Evolutionary conservation across 2,113 vertebrate species (phyloP).

Genomic region (Gymnarchus niloticus): DNA sequence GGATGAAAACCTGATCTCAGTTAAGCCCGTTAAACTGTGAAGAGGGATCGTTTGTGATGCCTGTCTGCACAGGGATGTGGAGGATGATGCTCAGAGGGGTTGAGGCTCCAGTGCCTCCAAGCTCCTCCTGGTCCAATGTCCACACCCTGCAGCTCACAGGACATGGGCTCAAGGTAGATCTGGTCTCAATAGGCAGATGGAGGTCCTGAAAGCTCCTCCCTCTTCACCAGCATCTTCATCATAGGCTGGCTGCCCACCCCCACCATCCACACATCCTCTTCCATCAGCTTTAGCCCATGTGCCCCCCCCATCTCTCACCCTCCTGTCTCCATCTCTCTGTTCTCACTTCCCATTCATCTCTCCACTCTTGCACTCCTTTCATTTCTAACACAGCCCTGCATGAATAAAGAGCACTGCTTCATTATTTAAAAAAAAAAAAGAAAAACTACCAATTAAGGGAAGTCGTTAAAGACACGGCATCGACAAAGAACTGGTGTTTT

Average conservation of each 20-base stretch:
- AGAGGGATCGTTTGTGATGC: not conserved
- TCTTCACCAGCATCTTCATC: no score
- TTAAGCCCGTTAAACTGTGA: not conserved
- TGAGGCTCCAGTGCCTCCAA: not conserved
- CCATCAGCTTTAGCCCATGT: not conserved
- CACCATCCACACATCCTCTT: not conserved
- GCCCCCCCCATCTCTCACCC: not conserved
- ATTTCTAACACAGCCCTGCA: not conserved
- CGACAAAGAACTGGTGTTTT: not conserved
- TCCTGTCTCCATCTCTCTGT: not conserved
- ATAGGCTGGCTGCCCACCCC: not conserved
- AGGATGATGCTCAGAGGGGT: not conserved
- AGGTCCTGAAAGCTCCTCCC: not conserved
- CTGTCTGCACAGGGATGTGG: not conserved
- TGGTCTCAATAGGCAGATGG: not conserved
- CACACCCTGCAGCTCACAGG: not conserved
- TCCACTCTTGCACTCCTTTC: not conserved
- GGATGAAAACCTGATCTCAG: not conserved
- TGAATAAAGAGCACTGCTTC: not conserved
- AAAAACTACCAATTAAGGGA: not conserved
- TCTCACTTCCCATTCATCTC: not conserved
- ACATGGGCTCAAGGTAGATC: not conserved
- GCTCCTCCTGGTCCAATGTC: not conserved
- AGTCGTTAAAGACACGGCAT: not conserved
- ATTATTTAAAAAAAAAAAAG: not conserved